Conservation (phyloP, 35 echinoderm and acorn worm genomes). For the Apostichopus californicus region DNA sequence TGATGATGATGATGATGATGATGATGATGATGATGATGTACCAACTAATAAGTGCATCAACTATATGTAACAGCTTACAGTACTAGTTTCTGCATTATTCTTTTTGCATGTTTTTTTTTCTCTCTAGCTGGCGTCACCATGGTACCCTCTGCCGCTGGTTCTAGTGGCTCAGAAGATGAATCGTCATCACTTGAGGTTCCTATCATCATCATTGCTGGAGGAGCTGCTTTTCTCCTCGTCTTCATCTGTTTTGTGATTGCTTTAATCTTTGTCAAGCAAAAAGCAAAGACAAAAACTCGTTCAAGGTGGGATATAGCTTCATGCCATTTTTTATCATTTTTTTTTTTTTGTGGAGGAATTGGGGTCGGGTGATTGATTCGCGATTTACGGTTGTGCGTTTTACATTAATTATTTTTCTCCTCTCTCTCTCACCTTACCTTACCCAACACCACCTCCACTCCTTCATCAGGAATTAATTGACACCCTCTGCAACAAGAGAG, state of each 20-base stretch:
- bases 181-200: neutral
- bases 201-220: conserved; percentile 35
- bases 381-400: too few species aligned
- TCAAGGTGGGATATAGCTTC: neutral
- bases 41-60: neutral
- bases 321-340: neutral
- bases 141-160: neutral
- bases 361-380: neutral
- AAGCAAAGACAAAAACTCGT: conserved; percentile 5
- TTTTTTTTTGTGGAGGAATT: neutral
- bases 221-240: conserved; percentile 36
- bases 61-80: neutral
- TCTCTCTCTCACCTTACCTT: too few species aligned
- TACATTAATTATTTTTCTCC: too few species aligned
- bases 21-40: neutral
- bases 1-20: too few species aligned
- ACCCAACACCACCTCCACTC: too few species aligned
- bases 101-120: neutral
- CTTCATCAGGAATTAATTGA: too few species aligned
- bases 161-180: neutral
- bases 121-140: neutral
- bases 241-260: conserved; percentile 25
- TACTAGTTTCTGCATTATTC: neutral
- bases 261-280: conserved; percentile 11
- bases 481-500: too few species aligned